Percentiles rank a stretch among this genome's conserved stretches.
Evolutionary conservation across 1,140 invertebrate genomes (phyloP).

Genomic region (Bilobella aurantiaca): DNA sequence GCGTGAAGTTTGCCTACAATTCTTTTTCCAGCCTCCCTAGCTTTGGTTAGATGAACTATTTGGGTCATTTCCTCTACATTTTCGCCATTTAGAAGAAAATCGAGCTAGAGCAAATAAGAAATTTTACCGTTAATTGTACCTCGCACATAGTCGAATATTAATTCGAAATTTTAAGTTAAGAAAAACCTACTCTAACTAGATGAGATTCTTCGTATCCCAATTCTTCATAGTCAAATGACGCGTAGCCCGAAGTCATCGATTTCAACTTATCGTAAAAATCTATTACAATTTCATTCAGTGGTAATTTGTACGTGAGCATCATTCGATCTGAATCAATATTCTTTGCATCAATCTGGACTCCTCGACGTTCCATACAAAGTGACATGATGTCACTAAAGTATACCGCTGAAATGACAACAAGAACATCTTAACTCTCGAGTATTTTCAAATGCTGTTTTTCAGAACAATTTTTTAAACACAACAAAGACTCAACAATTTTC

Average conservation of each 20-base stretch:
- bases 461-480: too few relatives aligned
- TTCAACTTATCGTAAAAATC: slow-evolving; percentile 93
- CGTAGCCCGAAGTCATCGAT: slow-evolving; percentile 81
- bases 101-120: slow-evolving; percentile 46
- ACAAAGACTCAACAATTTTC: too few relatives aligned
- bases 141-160: too few relatives aligned
- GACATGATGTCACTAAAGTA: slow-evolving; percentile 59
- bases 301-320: slow-evolving; percentile 70
- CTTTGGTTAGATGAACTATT: slow-evolving; percentile 64
- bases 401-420: slow-evolving; percentile 49
- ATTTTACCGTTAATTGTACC: background rate
- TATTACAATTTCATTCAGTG: slow-evolving; percentile 83
- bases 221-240: slow-evolving; percentile 96
- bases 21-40: slow-evolving; percentile 53
- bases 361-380: slow-evolving; percentile 66
- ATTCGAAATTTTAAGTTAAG: background rate
- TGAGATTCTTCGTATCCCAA: slow-evolving; percentile 62
- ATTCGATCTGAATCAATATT: slow-evolving; percentile 73
- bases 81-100: slow-evolving; percentile 68
- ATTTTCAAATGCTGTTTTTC: too few relatives aligned
- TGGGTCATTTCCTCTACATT: slow-evolving; percentile 75
- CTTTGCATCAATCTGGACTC: slow-evolving; percentile 57
- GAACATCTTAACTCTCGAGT: too few relatives aligned
- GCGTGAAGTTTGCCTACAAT: slow-evolving; percentile 72
- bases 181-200: slow-evolving; percentile 55